phyloP scores from a whole-genome alignment of 2,113 vertebrate species.

The Craseonycteris thonglongyai region DNA sequence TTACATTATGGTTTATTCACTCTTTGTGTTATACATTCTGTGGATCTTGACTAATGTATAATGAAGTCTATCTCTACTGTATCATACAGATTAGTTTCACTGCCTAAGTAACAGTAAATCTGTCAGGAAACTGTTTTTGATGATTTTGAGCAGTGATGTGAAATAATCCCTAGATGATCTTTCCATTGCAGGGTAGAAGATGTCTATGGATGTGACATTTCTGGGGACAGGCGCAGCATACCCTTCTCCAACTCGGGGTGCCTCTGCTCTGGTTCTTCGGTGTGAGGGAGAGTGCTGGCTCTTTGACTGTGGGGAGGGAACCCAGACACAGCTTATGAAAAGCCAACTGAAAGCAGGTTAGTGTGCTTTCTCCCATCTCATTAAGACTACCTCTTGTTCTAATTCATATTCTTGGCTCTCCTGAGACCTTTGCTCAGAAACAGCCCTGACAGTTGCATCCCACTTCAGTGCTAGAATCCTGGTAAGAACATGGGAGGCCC shows the following conservation, averaged over 20 bases:
- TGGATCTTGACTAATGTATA: background rate
- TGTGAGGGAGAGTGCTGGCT: conserved; percentile 91
- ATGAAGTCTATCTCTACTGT: background rate
- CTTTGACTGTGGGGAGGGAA: conserved; percentile 97
- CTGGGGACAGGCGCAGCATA: conserved; percentile 92
- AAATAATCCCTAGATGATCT: background rate
- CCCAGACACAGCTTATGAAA: conserved; percentile 93
- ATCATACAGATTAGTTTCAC: background rate
- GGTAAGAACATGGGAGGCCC: background rate
- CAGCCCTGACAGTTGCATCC: background rate
- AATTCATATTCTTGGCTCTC: background rate
- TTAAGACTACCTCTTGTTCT: background rate
- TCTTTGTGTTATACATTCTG: background rate
- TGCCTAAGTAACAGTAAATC: background rate
- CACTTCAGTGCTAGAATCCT: background rate
- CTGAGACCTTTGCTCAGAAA: background rate
- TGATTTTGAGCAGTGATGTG: background rate
- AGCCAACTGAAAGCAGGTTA: conserved; percentile 88
- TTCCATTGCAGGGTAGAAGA: conserved; percentile 59
- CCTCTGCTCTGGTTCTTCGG: conserved; percentile 88
- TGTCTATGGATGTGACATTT: conserved; percentile 93
- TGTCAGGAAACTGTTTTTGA: background rate
- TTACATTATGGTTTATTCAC: background rate
- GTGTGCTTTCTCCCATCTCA: background rate
- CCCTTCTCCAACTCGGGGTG: conserved; percentile 87